Evolutionary conservation across 1,140 invertebrate species (phyloP), one percentile per base, ranked within the genome.

Genomic region (Oppia nitens): DNA sequence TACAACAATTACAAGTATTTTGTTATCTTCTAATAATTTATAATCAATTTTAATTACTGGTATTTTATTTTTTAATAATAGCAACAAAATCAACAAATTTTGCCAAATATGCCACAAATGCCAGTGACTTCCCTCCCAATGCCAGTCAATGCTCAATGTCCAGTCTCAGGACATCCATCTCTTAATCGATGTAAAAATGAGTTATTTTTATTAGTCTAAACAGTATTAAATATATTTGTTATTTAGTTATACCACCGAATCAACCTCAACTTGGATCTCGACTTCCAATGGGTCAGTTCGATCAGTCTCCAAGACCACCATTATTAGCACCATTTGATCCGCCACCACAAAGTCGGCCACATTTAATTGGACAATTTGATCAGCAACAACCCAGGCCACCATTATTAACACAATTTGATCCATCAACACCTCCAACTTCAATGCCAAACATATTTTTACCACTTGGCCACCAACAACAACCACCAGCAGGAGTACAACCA

Each of bases 1-100:
- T 76, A 66, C 82, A 88, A 68, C 85, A 89, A 70, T 84, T 93
- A 65, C 84, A 89, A 69, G 82, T 70, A 62, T 23, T 53, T 20
- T n/a, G 11, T 11, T 14, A 32, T 59, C 17, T 4, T 27, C 2
- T 60, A 6, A 50, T 2, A 17, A 17, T 23, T 23, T 40, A 28
- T 20, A 32, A 17, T 59, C 2, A 20, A 25, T 9, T 24, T 3
- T n/a, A n/a, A 2, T 59, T 14, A 9, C 14, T 32, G 21, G 20
- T n/a, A 2, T 32, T 51, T 28, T 25, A 6, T 40, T 9, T 40
- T 40, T 17, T n/a, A n/a, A n/a, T n/a, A n/a, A n/a, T n/a, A 48
- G 57, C 61, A 54, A 56, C 27, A 21, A 11, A 47, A 49, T 6
- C 28, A 32, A 11, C 49, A 6, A 52, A 20, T 53, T 2, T 23